Conservation (phyloP, 2,113 vertebrate species). For the Hypomesus transpacificus region DNA sequence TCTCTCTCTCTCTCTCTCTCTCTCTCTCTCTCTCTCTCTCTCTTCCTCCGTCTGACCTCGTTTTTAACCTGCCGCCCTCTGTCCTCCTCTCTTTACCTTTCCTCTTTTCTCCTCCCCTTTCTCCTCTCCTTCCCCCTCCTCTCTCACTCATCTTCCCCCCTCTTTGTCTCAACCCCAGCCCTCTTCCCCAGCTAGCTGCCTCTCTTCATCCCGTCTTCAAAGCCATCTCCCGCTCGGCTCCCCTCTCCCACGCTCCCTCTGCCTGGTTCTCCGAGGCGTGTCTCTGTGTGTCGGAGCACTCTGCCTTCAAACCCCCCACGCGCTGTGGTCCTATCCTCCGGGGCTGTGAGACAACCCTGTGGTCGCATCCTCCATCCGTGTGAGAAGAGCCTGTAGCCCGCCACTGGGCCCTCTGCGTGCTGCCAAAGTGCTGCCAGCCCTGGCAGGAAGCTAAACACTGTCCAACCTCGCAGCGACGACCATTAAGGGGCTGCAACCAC, state of each 20-base stretch:
- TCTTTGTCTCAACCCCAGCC: neutral
- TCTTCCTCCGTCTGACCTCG: neutral
- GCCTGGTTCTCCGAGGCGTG: neutral
- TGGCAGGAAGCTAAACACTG: neutral
- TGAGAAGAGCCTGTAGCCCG: constrained; percentile 6
- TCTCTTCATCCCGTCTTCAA: neutral
- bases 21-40: neutral
- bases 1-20: neutral
- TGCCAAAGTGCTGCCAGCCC: neutral
- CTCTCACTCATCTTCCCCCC: neutral
- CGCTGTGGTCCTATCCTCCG: neutral
- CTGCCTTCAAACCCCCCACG: neutral
- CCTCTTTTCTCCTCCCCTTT: neutral
- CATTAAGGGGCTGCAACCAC: constrained; percentile 16
- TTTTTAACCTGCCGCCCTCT: neutral
- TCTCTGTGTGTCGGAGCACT: neutral
- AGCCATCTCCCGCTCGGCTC: neutral
- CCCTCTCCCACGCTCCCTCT: constrained; percentile 3
- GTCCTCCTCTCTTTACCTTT: neutral
- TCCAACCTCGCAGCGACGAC: neutral
- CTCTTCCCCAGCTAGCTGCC: neutral
- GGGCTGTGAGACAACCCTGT: constrained; percentile 7
- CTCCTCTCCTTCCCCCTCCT: neutral
- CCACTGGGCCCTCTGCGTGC: neutral
- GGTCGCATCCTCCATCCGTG: constrained; percentile 5